Evolutionary conservation across 2,113 vertebrate species (phyloP).

Genomic region (Chlorodrepanis virens): DNA sequence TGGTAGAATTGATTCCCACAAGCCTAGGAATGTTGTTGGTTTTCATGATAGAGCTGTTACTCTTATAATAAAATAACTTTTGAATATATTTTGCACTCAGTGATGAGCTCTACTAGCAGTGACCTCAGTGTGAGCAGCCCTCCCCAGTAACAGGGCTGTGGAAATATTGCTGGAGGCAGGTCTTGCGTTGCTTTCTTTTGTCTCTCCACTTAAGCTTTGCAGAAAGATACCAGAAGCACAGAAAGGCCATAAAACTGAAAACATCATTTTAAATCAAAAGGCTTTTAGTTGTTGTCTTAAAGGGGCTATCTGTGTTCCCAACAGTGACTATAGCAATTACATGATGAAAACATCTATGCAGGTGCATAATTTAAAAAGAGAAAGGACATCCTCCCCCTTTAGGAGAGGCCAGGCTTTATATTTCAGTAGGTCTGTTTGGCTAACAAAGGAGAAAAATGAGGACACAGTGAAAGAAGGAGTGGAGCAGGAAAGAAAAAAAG

Average conservation of each 20-base stretch:
- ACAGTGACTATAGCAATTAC: background rate
- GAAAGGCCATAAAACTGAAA: conserved; percentile 31
- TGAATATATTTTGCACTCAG: background rate
- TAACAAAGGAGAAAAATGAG: background rate
- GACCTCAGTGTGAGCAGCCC: background rate
- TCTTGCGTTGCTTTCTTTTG: conserved; percentile 20
- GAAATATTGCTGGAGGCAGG: conserved; percentile 50
- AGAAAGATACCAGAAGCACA: conserved; percentile 29
- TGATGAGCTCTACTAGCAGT: background rate
- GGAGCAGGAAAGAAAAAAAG: background rate
- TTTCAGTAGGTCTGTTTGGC: background rate
- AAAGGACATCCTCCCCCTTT: background rate
- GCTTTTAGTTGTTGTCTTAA: conserved; percentile 28
- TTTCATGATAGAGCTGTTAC: conserved; percentile 21
- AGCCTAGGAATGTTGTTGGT: background rate
- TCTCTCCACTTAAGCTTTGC: conserved; percentile 2
- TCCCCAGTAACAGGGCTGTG: background rate
- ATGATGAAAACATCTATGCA: background rate
- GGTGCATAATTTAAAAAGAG: conserved; percentile 22
- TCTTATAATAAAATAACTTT: conserved; percentile 22
- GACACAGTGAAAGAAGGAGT: background rate
- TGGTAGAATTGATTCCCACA: background rate
- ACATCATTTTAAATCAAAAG: conserved; percentile 23
- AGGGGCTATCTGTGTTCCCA: background rate
- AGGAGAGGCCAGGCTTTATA: background rate